A percentile compares a stretch with the other conserved stretches of the same genome.
phyloP scores from a whole-genome alignment of 2,797 vertebrate genomes.

The Dicrostonyx torquatus region DNA sequence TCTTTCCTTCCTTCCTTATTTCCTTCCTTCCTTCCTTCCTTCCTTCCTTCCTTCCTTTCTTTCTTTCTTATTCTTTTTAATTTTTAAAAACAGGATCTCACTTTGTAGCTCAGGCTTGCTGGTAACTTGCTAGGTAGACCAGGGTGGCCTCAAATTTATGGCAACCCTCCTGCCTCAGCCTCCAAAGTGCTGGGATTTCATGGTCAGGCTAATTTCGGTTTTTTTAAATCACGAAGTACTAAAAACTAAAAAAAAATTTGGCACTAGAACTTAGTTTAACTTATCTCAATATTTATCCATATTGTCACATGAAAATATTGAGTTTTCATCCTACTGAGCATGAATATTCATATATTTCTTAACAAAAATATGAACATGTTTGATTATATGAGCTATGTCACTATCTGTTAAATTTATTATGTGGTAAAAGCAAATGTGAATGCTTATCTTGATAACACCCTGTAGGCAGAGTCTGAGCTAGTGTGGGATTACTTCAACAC shows the following conservation, averaged over 20 bases:
- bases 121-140: background rate
- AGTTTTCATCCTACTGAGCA: constrained; percentile 13
- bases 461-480: no score
- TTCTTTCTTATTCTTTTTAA: background rate
- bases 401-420: background rate
- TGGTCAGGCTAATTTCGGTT: constrained; percentile 15
- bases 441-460: constrained; percentile 13
- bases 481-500: background rate
- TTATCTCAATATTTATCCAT: background rate
- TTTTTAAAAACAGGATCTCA: background rate
- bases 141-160: background rate
- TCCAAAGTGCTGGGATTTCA: background rate
- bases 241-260: constrained; percentile 48
- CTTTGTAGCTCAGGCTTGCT: background rate
- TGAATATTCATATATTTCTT: constrained; percentile 52
- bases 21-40: no score
- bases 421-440: constrained; percentile 17
- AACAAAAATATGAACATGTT: constrained; percentile 45
- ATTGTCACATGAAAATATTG: constrained; percentile 22
- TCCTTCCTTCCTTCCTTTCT: background rate
- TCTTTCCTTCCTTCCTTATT: no score
- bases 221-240: constrained; percentile 19
- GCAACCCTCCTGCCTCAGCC: background rate
- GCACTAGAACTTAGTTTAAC: constrained; percentile 40
- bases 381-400: background rate